Evolutionary conservation across 1,140 invertebrate species (phyloP).

Genomic region (Arctopsyche grandis): DNA sequence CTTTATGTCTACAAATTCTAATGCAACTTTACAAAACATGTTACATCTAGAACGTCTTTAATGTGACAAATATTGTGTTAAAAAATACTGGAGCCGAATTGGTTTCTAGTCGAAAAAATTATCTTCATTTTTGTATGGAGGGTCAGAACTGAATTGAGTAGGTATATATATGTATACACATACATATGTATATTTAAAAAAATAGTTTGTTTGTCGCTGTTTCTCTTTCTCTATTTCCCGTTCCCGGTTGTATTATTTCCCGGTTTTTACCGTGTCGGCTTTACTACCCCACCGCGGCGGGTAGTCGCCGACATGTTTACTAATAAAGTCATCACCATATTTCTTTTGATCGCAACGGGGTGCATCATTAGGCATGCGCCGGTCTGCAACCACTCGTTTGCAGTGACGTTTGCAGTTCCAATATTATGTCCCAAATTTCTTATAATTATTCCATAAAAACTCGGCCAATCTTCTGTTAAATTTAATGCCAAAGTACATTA

Average conservation of each 20-base stretch:
- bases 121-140: too few species aligned
- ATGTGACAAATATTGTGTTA: too few species aligned
- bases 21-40: too few species aligned
- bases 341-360: slow-evolving; percentile 40
- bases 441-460: too few species aligned
- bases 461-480: too few species aligned
- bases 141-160: too few species aligned
- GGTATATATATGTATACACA: not conserved
- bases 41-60: too few species aligned
- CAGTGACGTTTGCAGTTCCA: not conserved
- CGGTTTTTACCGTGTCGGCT: slow-evolving; percentile 11
- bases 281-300: slow-evolving; percentile 5
- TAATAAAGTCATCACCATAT: slow-evolving; percentile 49
- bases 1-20: too few species aligned
- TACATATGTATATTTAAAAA: not conserved
- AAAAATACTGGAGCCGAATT: too few species aligned
- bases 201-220: not conserved
- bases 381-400: not conserved
- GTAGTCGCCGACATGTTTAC: slow-evolving; percentile 18
- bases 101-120: too few species aligned
- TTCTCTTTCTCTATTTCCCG: not conserved
- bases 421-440: too few species aligned
- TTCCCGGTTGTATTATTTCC: slow-evolving; percentile 13
- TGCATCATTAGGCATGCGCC: slow-evolving; percentile 24
- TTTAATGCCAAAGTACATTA: too few species aligned